Percentiles rank a stretch among this genome's conserved stretches.
Conservation (phyloP, 2,113 vertebrate species). For the Alligator mississippiensis region DNA sequence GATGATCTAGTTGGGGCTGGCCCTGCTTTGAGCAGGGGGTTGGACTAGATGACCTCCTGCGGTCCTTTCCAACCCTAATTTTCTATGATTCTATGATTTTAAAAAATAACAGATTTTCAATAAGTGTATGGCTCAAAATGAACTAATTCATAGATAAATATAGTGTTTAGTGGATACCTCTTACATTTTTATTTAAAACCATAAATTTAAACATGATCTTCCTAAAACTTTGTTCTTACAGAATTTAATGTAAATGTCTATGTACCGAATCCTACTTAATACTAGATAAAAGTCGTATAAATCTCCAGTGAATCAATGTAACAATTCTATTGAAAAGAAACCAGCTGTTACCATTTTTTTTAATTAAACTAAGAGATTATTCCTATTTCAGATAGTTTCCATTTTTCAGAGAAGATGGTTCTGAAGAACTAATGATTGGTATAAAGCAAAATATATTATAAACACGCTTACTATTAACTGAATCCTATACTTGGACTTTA, state of each 20-base stretch:
- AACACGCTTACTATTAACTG: background rate
- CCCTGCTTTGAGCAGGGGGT: no score
- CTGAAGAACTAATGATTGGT: slow-evolving; percentile 1
- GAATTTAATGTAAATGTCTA: background rate
- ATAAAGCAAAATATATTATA: background rate
- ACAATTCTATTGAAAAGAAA: background rate
- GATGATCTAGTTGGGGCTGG: no score
- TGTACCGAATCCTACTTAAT: background rate
- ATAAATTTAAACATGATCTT: background rate
- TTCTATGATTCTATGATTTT: background rate
- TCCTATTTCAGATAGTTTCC: background rate
- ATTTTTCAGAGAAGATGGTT: background rate
- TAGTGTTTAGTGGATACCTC: background rate
- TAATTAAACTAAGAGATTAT: background rate
- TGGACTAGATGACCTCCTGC: background rate
- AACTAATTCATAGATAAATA: background rate
- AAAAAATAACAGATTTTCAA: background rate
- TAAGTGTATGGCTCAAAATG: background rate
- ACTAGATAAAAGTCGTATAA: slow-evolving; percentile 20
- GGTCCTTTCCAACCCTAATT: background rate
- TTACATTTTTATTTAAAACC: background rate
- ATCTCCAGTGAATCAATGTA: background rate
- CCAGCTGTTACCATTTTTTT: background rate
- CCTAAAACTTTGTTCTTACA: background rate
- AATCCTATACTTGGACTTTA: background rate